Evolutionary conservation across 2,888 invertebrate genomes (phyloP), one percentile per base, ranked within the genome.

Genomic region (Luperina nickerlii): DNA sequence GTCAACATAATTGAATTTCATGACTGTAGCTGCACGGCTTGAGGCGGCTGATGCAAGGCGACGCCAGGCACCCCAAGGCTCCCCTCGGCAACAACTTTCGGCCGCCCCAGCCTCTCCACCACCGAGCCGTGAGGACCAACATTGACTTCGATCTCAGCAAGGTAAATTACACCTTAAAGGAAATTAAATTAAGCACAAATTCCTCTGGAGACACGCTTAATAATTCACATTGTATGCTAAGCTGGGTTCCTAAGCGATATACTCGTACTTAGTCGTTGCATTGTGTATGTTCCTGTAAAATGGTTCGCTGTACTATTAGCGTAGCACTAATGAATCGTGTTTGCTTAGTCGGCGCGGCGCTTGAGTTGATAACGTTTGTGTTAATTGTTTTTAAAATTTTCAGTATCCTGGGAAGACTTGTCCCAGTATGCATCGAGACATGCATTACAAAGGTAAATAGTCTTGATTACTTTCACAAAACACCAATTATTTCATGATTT

Each of bases 81-180:
- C 99, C 99, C 42, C 97, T 99, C 94, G 99, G 99, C 90, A 99
- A 99, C 97, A 99, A 99, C 97, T 99, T 98, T 96, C 97, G 99
- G 92, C 99, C 99, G 80, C 98, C 99, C 72, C 99, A 99, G 96
- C 98, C 99, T 76, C 97, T 99, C 84, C 98, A 99, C 96, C 99
- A 99, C 96, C 98, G 99, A 90, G 98, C 99, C 79, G 98, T 99
- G 89, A 97, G 99, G 95, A 99, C 99, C 90, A 99, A 99, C 97
- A 99, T 99, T 95, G 99, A 99, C 97, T 99, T 99, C 96, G 98
- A 98, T 95, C 97, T 98, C 92, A 98, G 98, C 97, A 98, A 98
- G 97, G 98, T 98, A 93, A 91, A 80, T 84, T 85, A 85, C 79
- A 90, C 90, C 87, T 82, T 89, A 90, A 72, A 38, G 38, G 15